phyloP scores from a whole-genome alignment of 92 coral and sea anemone species.

The Chrysogorgia sp. region DNA sequence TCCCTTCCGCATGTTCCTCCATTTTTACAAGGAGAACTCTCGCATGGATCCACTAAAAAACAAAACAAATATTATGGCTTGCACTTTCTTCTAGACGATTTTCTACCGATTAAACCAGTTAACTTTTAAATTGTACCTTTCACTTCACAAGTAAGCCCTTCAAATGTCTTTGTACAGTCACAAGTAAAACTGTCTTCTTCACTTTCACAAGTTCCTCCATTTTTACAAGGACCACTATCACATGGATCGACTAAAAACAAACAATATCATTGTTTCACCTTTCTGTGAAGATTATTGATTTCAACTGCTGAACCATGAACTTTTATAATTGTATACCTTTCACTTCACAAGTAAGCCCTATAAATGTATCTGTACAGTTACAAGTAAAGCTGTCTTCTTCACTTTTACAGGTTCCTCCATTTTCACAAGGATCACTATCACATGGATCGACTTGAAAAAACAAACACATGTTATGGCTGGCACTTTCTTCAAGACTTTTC shows the following conservation, averaged over 20 bases:
- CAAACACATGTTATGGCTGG: too few species aligned
- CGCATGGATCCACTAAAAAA: not conserved
- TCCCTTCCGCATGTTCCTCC: not conserved
- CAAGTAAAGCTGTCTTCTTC: not conserved
- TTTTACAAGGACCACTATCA: conserved; percentile 18
- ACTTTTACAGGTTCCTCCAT: not conserved
- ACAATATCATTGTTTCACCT: too few species aligned
- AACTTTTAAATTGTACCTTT: not conserved
- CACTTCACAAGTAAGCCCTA: not conserved
- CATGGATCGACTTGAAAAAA: too few species aligned
- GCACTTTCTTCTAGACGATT: too few species aligned
- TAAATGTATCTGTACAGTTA: not conserved
- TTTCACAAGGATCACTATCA: too few species aligned
- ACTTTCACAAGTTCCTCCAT: conserved; percentile 4
- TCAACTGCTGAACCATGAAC: too few species aligned
- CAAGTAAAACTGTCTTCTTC: not conserved
- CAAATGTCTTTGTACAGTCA: not conserved
- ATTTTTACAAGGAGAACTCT: not conserved
- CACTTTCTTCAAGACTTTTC: too few species aligned
- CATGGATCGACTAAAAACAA: not conserved
- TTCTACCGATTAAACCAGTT: too few species aligned
- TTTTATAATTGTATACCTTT: not conserved
- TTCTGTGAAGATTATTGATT: too few species aligned
- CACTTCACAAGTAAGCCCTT: not conserved
- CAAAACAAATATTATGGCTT: too few species aligned